Percentiles rank a stretch among this genome's conserved stretches.
Conservation (phyloP, 2,888 invertebrate species). For the Nomada ferruginata region DNA sequence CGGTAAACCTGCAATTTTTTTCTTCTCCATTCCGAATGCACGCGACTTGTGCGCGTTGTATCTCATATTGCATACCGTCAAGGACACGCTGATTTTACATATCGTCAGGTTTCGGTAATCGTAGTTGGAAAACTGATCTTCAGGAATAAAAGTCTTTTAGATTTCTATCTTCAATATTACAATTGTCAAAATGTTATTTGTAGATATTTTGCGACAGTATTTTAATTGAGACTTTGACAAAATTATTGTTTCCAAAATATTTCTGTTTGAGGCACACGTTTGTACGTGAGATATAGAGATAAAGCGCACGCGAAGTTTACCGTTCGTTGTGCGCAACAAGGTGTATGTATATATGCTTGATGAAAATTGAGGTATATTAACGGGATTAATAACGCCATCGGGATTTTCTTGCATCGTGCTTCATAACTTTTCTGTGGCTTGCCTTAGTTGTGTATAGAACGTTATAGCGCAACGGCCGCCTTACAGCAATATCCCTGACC, state of each 20-base stretch:
- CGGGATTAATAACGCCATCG: slow-evolving; percentile 22
- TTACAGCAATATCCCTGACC: slow-evolving; percentile 80
- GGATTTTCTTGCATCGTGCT: slow-evolving; percentile 47
- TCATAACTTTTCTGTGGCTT: slow-evolving; percentile 47
- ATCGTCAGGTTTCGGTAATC: not conserved
- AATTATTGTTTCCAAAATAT: not conserved
- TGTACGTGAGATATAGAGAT: not conserved
- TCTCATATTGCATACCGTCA: not conserved
- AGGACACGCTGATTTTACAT: slow-evolving; percentile 28
- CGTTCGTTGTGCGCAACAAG: not conserved
- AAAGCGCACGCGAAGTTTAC: not conserved
- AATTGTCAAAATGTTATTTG: not conserved
- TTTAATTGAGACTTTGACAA: not conserved
- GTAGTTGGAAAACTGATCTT: not conserved
- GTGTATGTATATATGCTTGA: slow-evolving; percentile 31
- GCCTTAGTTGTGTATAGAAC: slow-evolving; percentile 29
- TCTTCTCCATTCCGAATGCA: slow-evolving; percentile 9
- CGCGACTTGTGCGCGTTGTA: not conserved
- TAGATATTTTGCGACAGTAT: not conserved
- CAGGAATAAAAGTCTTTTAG: no score
- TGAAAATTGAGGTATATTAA: slow-evolving; percentile 37
- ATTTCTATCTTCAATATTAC: not conserved
- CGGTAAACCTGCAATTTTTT: slow-evolving; percentile 14
- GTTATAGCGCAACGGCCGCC: slow-evolving; percentile 62
- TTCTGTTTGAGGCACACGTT: not conserved